Evolutionary conservation across 1,140 invertebrate species (phyloP).

Genomic region (Drosophila yakuba): DNA sequence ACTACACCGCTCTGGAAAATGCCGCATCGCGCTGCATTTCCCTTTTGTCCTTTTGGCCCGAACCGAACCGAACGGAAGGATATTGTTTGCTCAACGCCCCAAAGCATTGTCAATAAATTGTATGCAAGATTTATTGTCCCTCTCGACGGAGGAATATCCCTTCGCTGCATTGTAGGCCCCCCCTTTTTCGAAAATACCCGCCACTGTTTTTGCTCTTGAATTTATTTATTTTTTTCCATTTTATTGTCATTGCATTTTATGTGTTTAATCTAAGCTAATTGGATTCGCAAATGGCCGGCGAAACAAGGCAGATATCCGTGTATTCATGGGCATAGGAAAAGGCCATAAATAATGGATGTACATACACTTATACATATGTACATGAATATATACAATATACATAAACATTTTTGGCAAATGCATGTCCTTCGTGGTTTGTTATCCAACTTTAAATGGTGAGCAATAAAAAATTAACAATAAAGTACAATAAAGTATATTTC

Average conservation of each 20-base stretch:
- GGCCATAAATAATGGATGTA: conserved; percentile 46
- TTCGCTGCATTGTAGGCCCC: not conserved
- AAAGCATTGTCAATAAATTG: conserved; percentile 81
- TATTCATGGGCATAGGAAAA: conserved; percentile 5
- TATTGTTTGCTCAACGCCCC: conserved; percentile 74
- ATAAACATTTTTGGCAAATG: not conserved
- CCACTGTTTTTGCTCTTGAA: conserved; percentile 1
- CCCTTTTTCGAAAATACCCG: conserved; percentile 8
- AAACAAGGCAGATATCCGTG: conserved; percentile 30
- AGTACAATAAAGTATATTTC: too few species aligned
- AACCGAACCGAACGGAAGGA: conserved; percentile 68
- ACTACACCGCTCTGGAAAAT: not conserved
- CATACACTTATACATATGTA: not conserved
- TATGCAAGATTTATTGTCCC: conserved; percentile 77
- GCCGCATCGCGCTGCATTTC: conserved; percentile 23
- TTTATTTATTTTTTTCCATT: not conserved
- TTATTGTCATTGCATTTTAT: conserved; percentile 37
- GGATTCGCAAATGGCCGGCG: conserved; percentile 56
- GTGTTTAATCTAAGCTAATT: conserved; percentile 63
- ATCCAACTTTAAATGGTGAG: conserved; percentile 15
- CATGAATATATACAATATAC: not conserved
- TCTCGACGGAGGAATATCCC: conserved; percentile 55
- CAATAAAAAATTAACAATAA: conserved; percentile 12
- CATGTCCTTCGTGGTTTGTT: conserved; percentile 17
- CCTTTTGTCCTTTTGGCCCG: conserved; percentile 59